Base-by-base conservation (phyloP, 92 coral and sea anemone genomes). In the Isaurus tuberculatus region DNA sequence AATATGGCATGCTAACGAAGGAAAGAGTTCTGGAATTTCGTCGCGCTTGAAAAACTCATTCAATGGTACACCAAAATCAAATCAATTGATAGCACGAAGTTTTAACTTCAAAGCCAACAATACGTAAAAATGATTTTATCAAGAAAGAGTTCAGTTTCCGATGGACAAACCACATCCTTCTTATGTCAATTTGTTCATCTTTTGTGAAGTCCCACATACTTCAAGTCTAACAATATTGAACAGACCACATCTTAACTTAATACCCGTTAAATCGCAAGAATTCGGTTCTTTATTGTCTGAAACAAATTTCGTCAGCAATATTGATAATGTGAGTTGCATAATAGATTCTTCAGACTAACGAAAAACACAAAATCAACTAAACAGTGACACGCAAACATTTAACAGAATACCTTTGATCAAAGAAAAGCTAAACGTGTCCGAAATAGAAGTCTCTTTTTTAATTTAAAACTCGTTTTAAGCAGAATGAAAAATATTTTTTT, bases 301-400 rank as follows among this genome's bases (percentile, higher is more conserved):
- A 70, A 51, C 15, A 61, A 16, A 9, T 22, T 73, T 20, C 65
- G 16, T 73, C 27, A 29, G 57, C 20, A 29, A 16, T 17, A 26
- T 9, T 33, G 23, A 23, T 72, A 29, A 8, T 63, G 80, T 10
- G 65, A 33, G 66, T 31, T n/a, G 16, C 25, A 61, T 9, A 37
- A 44, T 17, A 42, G 15, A 58, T 23, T 60, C 33, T 16, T 57
- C 49, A 42, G 78, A 42, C 58, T 43, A 46, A 71, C 34, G 48
- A 17, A 58, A 65, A 58, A 26, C 81, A 75, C 36, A 75, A n/a
- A n/a, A 53, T n/a, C n/a, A n/a, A n/a, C 33, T 11, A 33, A 40
- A 55, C 0, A 49, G 29, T 40, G 46, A 58, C 82, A 77, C 82
- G 82, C 68, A 77, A 77, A 23, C 40, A 2, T 25, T 57, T 43